A percentile compares a stretch with the other conserved stretches of the same genome.
Evolutionary conservation across 2,797 vertebrate species (phyloP).

Genomic region (Limosa lapponica): DNA sequence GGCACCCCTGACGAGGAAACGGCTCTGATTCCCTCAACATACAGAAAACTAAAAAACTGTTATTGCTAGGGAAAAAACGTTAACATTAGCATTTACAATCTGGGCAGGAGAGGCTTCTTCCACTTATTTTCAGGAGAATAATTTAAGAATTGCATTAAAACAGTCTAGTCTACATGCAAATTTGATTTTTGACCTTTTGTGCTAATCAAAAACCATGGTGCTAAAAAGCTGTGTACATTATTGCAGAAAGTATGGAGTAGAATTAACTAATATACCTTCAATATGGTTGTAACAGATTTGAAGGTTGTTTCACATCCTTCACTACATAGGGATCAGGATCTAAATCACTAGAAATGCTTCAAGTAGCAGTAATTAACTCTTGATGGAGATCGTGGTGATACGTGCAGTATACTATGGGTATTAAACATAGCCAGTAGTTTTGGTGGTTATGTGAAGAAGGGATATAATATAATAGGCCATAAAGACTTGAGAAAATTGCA

Average conservation of each 20-base stretch:
- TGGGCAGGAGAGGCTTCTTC: constrained; percentile 49
- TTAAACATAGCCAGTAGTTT: background rate
- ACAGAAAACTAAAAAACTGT: too few species aligned
- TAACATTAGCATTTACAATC: constrained; percentile 50
- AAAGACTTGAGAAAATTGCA: background rate
- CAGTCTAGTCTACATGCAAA: constrained; percentile 69
- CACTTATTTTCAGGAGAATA: constrained; percentile 56
- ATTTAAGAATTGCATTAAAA: constrained; percentile 71
- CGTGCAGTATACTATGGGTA: background rate
- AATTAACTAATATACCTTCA: constrained; percentile 55
- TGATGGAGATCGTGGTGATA: background rate
- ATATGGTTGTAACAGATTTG: background rate
- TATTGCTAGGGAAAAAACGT: constrained; percentile 31
- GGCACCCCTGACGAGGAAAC: too few species aligned
- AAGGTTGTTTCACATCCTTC: constrained; percentile 36
- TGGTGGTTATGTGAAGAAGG: background rate
- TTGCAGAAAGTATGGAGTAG: constrained; percentile 34
- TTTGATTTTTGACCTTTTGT: constrained; percentile 74
- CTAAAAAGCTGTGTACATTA: constrained; percentile 63
- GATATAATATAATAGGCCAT: background rate
- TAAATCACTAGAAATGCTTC: constrained; percentile 30
- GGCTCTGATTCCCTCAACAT: too few species aligned
- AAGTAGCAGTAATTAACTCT: constrained; percentile 17
- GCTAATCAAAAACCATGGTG: constrained; percentile 65
- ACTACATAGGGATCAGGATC: background rate